Evolutionary conservation across 2,797 vertebrate species (phyloP).

Genomic region (Tangara arthus): DNA sequence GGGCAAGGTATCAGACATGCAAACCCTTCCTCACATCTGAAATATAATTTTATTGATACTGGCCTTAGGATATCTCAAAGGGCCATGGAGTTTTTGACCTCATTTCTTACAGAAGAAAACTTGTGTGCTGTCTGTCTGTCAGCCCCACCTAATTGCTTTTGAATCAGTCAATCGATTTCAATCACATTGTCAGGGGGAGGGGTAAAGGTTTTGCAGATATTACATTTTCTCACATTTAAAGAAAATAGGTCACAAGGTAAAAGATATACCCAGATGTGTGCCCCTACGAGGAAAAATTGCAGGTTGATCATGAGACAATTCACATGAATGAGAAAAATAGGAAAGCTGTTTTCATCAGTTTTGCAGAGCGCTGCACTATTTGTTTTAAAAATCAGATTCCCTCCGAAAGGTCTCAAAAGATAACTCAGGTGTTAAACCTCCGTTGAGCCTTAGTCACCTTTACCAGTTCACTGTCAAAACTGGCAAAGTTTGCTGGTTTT

Average conservation of each 20-base stretch:
- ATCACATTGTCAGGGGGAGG: conserved; percentile 38
- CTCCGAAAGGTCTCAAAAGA: not conserved
- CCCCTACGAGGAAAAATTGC: not conserved
- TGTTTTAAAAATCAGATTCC: not conserved
- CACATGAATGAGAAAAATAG: not conserved
- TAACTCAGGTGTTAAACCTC: not conserved
- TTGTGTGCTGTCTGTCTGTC: conserved; percentile 25
- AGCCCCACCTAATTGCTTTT: conserved; percentile 49
- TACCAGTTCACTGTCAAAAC: not conserved
- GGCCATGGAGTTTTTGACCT: not conserved
- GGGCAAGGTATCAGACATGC: not conserved
- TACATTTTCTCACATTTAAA: conserved; percentile 36
- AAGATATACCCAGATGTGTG: not conserved
- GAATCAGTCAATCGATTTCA: conserved; percentile 63
- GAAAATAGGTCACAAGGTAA: conserved; percentile 50
- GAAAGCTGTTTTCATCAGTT: not conserved
- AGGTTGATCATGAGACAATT: not conserved
- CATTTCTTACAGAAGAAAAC: conserved; percentile 26
- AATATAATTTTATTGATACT: conserved; percentile 40
- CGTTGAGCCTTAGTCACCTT: not conserved
- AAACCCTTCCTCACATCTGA: conserved; percentile 9
- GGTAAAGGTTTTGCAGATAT: conserved; percentile 42
- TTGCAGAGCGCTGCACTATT: not conserved
- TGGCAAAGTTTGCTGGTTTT: not conserved
- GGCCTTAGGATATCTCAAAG: conserved; percentile 12